Evolutionary conservation across 2,888 invertebrate species (phyloP), one percentile per base, ranked within the genome.

Genomic region (Monoplex corrugatus): DNA sequence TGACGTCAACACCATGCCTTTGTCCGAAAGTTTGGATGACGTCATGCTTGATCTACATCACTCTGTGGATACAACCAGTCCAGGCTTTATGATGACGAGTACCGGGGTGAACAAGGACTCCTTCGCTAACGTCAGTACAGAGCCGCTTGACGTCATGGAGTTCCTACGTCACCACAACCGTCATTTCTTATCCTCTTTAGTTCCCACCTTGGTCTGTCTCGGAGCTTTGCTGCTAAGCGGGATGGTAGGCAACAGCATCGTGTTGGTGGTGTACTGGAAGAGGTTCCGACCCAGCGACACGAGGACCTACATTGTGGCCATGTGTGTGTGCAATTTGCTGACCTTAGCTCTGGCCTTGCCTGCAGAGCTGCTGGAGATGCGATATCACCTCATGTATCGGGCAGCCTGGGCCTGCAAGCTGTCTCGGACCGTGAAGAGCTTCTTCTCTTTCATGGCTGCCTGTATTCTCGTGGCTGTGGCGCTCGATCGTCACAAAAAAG

Each of bases 281-380:
- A 87, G 87, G 82, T 90, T 89, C 78, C 75, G 43, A 28, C 80
- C 72, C 45, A 90, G 72, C 35, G 57, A 84, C 10, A 89, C 89
- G 19, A n/a, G 90, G 28, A 72, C 89, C 32, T 89, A 87, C 87
- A 90, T 90, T 45, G 16, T 90, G 85, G 87, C 89, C 38, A 90
- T 90, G 13, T 84, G 89, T 32, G n/a, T 57, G 13, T 87, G 89
- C 44, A 89, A 87, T 63, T 43, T 90, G 44, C 78, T 89, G 44
- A 87, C 89, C 45, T 87, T 87, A 43, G 45, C 80, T 0, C 35
- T 90, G 1, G 78, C 57, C 38, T 75, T 87, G 23, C 90, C 90
- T 38, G 87, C 85, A 16, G 57, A 57, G 32, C 19, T 85, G 32
- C 28, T 85, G 85, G 85, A 85, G 85, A 63, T 85, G 8, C 8